These are phyloP conservation scores for Enteromius thamalakanensis DNA, from an alignment of 2,797 vertebrate genomes.

Conservation along the genomic window DNA sequence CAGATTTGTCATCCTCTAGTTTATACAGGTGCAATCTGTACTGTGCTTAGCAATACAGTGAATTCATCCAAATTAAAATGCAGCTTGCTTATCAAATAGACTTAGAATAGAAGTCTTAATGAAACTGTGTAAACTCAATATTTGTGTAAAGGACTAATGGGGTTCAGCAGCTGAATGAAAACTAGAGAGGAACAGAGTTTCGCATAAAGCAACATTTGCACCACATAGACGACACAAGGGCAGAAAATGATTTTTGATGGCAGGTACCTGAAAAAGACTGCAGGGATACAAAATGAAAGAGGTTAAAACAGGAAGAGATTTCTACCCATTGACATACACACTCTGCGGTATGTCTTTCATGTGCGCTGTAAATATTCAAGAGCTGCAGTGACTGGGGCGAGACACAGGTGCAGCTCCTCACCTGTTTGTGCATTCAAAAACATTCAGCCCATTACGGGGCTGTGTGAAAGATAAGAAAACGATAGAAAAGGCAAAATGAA, in stretches of 20 bases:
- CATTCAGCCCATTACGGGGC: conserved; percentile 72
- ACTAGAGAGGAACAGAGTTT: neutral
- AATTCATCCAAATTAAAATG: neutral
- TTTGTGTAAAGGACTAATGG: neutral
- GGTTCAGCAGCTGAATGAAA: neutral
- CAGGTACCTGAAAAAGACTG: conserved; percentile 14
- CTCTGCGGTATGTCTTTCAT: conserved; percentile 37
- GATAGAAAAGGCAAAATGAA: conserved; percentile 74
- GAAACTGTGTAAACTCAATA: neutral
- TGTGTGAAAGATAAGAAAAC: conserved; percentile 68
- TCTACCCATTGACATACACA: conserved; percentile 9
- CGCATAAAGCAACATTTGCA: conserved; percentile 12
- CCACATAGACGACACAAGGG: neutral
- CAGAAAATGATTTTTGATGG: conserved; percentile 10
- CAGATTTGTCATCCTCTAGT: neutral
- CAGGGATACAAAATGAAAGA: conserved; percentile 1
- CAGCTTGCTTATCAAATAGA: neutral
- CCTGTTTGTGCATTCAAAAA: conserved; percentile 27
- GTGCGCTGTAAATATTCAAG: conserved; percentile 43
- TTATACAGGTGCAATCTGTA: neutral
- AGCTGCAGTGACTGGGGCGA: conserved; percentile 2
- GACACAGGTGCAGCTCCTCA: conserved; percentile 49
- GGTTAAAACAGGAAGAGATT: conserved; percentile 3
- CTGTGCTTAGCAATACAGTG: neutral
- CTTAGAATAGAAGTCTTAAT: neutral